Base-by-base conservation (phyloP, 2,113 vertebrate species). In the Blennius ocellaris region DNA sequence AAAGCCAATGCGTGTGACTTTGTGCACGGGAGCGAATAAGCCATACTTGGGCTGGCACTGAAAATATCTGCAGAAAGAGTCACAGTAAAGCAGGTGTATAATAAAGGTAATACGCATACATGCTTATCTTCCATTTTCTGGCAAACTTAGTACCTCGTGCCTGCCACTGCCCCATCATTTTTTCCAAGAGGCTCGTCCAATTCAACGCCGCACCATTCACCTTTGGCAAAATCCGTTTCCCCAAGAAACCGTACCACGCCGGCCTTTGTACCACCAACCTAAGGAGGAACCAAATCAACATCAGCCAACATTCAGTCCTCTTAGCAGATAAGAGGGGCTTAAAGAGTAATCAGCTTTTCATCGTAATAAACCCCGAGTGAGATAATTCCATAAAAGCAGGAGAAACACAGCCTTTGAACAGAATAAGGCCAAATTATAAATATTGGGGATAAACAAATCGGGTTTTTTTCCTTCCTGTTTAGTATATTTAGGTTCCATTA, bases 191-290 rank as follows among this genome's bases (percentile, higher is more conserved):
- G 98, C 44, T 99, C 98, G 14, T 99, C 98, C 59, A 99, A 82
- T 67, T 99, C 98, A 9, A 99, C 97, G 0, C 98, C 97, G 47
- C 98, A 99, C 98, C 98, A 99, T 5, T 99, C 98, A 21, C 98
- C 98, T 89, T 99, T 99, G 36, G 97, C 97, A 83, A 99, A 99
- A 90, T 99, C 97, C 0, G 98, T 97, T 86, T 99, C 97, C n/a
- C 98, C 98, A 38, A 99, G 86, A 68, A 99, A 99, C 36, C 97
- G 97, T 15, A 99, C 96, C 0, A 98, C 97, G 30, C 98, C 98
- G 5, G 98, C 98, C 90, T 99, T 99, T 0, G 97, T 96, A 58
- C 97, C 98, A 37, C 96, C 96, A 40, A 99, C 98, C 98, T 99
- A 58, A 62, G 53, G 66, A 41, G 15, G 67, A 56, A 52, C 52